A percentile compares a stretch with the other conserved stretches of the same genome.
These are phyloP conservation scores for Phenganax stokvisi DNA, from an alignment of 92 coral and sea anemone species.

Conservation along the genomic window DNA sequence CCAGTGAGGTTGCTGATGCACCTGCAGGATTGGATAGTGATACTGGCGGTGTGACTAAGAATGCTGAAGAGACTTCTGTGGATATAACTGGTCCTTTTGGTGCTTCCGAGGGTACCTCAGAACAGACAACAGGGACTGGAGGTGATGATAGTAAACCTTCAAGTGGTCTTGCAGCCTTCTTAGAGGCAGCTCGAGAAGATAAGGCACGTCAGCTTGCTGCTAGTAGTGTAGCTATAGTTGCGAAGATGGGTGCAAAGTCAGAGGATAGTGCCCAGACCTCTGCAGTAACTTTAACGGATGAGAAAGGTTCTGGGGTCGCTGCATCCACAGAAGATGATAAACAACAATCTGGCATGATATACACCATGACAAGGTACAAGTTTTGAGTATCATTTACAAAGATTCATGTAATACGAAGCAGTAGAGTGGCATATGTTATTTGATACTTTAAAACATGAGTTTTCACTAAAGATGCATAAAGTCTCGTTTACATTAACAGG, in stretches of 20 bases:
- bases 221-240: neutral
- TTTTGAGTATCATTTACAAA: neutral
- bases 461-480: too few relatives aligned
- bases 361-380: slow-evolving; percentile 25
- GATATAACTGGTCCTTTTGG: neutral
- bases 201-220: neutral
- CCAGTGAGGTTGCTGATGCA: slow-evolving; percentile 25
- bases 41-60: slow-evolving; percentile 19
- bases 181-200: slow-evolving; percentile 2
- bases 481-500: neutral
- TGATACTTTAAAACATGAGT: neutral
- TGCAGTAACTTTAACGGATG: slow-evolving; percentile 19
- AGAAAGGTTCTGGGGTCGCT: slow-evolving; percentile 7
- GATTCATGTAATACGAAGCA: neutral
- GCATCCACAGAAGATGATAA: neutral
- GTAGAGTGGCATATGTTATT: neutral
- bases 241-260: slow-evolving; percentile 29
- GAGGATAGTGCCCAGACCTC: slow-evolving; percentile 36
- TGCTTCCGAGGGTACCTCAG: neutral
- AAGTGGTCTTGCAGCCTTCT: slow-evolving; percentile 1
- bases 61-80: slow-evolving; percentile 16
- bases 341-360: slow-evolving; percentile 19
- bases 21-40: slow-evolving; percentile 24
- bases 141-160: neutral
- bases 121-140: neutral